Base-by-base conservation (phyloP, 2,113 vertebrate species). In the Progne subis region DNA sequence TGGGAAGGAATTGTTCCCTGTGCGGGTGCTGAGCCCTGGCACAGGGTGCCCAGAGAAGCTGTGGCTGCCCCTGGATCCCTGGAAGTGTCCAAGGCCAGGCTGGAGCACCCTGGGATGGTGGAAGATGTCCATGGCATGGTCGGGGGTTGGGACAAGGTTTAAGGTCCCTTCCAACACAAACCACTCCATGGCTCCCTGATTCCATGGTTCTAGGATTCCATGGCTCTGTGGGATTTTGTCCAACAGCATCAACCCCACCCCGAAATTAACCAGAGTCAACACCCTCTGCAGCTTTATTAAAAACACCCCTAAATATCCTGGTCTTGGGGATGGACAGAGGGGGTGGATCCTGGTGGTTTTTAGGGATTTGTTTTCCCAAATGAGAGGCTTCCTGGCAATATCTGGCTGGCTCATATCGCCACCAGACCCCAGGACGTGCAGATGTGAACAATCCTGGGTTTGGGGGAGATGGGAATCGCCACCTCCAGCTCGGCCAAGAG, bases 61-160 rank as follows among this genome's bases (percentile, higher is more conserved):
- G 84, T 61, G 74, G 41, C 39, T 71, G 67, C 50, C 8, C 57
- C 75, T 86, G 72, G 55, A 72, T 88, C 76, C 50, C 76, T 71
- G 85, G 67, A 0, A 64, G 25, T 64, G 67, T 1, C 34, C 76
- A 34, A 72, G 43, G 43, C 43, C 67, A 49, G 75, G 65, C 0
- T 80, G 56, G 49, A 71, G n/a, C 7, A 1, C 0, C 19, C 20
- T 80, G 50, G 43, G 20, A 1, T 0, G 0, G 31, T 57, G 50
- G 31, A 0, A 80, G 18, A 0, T 49, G 65, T 41, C 49, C 41
- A 41, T 34, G 56, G 9, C 29, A 5, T 18, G 43, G 17, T 29
- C 34, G 41, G 19, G 6, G 24, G 16, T 3, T 47, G 55, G 15
- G 34, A 23, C 20, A 34, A n/a, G 17, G 19, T 1, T 65, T 57